These are phyloP conservation scores for Leptoteleia sp. DNA, from an alignment of 1,140 invertebrate species.

Conservation along the genomic window DNA sequence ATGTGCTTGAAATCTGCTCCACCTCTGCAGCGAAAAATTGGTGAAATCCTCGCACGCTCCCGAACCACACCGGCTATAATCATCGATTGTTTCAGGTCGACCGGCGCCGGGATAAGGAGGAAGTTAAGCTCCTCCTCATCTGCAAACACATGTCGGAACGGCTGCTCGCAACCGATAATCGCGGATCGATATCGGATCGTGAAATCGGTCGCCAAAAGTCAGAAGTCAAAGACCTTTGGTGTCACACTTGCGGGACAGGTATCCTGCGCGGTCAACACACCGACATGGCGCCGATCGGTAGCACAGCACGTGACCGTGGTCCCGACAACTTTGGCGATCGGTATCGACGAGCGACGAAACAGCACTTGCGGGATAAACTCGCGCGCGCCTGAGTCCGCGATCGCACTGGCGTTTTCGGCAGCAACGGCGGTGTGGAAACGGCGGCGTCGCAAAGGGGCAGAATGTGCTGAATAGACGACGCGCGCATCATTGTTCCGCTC, in stretches of 20 bases:
- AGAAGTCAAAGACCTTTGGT: neutral
- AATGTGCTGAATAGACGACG: slow-evolving; percentile 41
- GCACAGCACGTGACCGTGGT: slow-evolving; percentile 22
- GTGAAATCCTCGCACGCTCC: neutral
- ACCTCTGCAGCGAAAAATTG: neutral
- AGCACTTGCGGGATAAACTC: slow-evolving; percentile 46
- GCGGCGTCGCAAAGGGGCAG: slow-evolving; percentile 44
- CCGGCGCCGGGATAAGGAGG: neutral
- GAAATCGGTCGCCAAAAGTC: neutral
- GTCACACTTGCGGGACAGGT: neutral
- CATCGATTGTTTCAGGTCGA: too few relatives aligned
- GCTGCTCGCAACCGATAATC: neutral
- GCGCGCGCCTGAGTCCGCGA: slow-evolving; percentile 76
- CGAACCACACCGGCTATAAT: too few relatives aligned
- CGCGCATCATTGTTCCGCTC: slow-evolving; percentile 40
- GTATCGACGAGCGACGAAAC: slow-evolving; percentile 2
- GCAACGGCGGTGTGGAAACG: slow-evolving; percentile 30
- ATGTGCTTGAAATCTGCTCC: neutral
- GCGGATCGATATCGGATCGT: neutral
- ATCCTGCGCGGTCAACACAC: neutral
- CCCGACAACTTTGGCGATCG: neutral
- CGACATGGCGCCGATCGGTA: neutral
- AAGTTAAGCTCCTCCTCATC: neutral
- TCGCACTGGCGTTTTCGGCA: slow-evolving; percentile 73
- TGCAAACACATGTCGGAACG: slow-evolving; percentile 1